A percentile compares a stretch with the other conserved stretches of the same genome.
Evolutionary conservation across 2,113 vertebrate genomes (phyloP).

Genomic region (Melanostigma gelatinosum): DNA sequence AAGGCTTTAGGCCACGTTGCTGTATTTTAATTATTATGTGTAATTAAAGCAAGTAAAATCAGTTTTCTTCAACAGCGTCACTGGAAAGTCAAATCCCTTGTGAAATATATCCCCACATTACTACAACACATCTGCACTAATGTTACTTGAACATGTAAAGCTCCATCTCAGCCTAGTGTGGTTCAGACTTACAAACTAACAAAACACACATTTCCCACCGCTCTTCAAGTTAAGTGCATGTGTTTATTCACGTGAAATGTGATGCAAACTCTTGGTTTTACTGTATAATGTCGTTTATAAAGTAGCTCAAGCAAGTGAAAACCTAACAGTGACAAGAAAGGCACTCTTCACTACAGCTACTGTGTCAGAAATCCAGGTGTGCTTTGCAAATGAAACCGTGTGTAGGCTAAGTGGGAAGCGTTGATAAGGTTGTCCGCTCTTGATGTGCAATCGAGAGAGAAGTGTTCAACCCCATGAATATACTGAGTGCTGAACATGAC

Average conservation of each 20-base stretch:
- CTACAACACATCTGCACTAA: neutral
- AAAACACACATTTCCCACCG: neutral
- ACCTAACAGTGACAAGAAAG: neutral
- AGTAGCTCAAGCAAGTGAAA: neutral
- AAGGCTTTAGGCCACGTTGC: neutral
- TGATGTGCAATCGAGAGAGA: neutral
- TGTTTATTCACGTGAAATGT: neutral
- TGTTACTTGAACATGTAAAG: too few relatives aligned
- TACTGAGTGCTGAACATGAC: neutral
- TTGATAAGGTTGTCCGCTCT: slow-evolving; percentile 1
- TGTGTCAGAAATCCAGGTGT: neutral
- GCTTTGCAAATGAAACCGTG: neutral
- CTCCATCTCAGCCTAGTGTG: too few relatives aligned
- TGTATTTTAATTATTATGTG: neutral
- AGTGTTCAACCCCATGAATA: neutral
- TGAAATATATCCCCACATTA: neutral
- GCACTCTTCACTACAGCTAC: neutral
- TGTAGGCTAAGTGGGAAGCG: neutral
- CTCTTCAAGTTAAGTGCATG: neutral
- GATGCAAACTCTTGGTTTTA: neutral
- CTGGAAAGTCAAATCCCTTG: neutral
- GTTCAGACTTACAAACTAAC: too few relatives aligned
- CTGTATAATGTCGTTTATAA: neutral
- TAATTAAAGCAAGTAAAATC: neutral
- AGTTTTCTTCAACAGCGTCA: too few relatives aligned